Evolutionary conservation across 2,113 vertebrate species (phyloP).

Genomic region (Tachycineta bicolor): DNA sequence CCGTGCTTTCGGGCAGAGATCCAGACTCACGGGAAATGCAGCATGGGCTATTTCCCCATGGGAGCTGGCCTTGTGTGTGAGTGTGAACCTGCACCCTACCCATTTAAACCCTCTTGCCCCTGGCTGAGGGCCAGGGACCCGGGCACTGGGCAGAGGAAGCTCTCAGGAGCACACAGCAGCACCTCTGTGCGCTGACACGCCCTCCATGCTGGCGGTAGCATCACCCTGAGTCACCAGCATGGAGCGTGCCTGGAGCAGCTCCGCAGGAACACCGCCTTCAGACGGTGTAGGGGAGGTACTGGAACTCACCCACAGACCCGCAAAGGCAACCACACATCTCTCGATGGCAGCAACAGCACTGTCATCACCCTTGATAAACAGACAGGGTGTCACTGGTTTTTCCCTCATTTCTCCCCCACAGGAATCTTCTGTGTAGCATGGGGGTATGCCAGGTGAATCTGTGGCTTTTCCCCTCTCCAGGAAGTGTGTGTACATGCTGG

Average conservation of each 20-base stretch:
- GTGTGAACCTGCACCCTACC: not conserved
- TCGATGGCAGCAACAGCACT: constrained; percentile 17
- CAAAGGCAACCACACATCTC: not conserved
- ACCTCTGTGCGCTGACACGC: not conserved
- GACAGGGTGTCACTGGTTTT: constrained; percentile 3
- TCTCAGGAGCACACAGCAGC: not conserved
- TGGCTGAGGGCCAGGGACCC: not conserved
- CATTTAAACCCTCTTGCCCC: not conserved
- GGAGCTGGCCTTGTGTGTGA: not conserved
- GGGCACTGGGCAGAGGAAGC: not conserved
- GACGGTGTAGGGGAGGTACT: not conserved
- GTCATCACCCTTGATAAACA: not conserved
- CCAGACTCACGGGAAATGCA: not conserved
- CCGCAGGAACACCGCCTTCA: not conserved
- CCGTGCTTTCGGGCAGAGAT: not conserved
- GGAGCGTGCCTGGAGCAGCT: not conserved
- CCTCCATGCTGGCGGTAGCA: accelerated
- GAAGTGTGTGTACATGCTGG: not conserved
- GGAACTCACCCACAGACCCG: constrained; percentile 4
- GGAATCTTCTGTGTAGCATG: not conserved
- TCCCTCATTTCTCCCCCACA: not conserved
- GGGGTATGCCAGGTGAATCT: not conserved
- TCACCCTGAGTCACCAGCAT: not conserved
- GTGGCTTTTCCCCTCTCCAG: not conserved
- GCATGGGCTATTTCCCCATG: not conserved